Base-by-base conservation (phyloP, 1,140 invertebrate genomes). In the Trichoplusia ni region DNA sequence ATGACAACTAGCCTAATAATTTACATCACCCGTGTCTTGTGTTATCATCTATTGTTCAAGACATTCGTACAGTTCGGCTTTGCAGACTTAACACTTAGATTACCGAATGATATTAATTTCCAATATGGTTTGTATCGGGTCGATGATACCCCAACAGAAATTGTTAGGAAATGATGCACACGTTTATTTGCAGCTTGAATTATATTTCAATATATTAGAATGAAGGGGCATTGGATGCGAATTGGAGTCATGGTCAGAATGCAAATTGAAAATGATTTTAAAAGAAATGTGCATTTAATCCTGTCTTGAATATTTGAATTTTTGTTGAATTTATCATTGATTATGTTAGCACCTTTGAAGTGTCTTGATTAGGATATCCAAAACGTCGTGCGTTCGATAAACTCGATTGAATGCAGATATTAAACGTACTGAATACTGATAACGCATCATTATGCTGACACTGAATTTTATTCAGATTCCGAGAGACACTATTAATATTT, bases 41-140 rank as follows among this genome's bases (percentile, higher is more conserved):
- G 76, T 76, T 86, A 71, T 81, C 66, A 75, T 83, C 79, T 77
- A 83, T 86, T 86, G 84, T 86, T 79, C 64, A 35, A 37, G 44
- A 60, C 40, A 51, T 69, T 66, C 37, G 65, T 69, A 60, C 68
- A 64, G 71, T 70, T 69, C 63, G 73, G 64, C 66, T 25, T 6
- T 46, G 42, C n/a, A 31, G 18, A 11, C 19, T 69, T 65, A 80
- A 80, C 72, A 47, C 73, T 62, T 21, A 8, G 0, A 37, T 63
- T 60, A 59, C 25, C 3, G 2, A n/a, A 16, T 31, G 27, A 8
- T 9, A 31, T 18, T 7, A n/a, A 1, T 58, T 19, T 44, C 31
- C 14, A 27, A 29, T 13, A 16, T 21, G n/a, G 11, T 5, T 9
- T 21, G 9, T 4, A 14, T 29, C 14, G 35, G 54, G 54, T 58